Evolutionary conservation across 2,797 vertebrate species (phyloP).

Genomic region (Chaetodon trifasciatus): DNA sequence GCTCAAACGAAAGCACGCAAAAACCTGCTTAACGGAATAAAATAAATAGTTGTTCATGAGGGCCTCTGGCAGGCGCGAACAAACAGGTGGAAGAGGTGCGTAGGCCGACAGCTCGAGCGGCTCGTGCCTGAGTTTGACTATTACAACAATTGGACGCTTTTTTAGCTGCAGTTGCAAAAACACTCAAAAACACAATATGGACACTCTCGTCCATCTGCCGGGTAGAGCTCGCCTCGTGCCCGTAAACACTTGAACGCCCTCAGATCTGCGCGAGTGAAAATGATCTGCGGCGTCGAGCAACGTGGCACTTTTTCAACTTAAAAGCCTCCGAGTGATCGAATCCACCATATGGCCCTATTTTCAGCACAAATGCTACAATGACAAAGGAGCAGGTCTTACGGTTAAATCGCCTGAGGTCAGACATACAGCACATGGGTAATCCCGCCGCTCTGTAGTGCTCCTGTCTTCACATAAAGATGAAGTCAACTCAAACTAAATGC

Average conservation of each 20-base stretch:
- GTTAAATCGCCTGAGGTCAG: slow-evolving; percentile 14
- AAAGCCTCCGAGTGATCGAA: background rate
- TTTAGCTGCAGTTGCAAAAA: slow-evolving; percentile 1
- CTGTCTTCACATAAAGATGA: slow-evolving; percentile 45
- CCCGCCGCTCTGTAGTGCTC: slow-evolving; percentile 40
- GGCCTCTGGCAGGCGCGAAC: background rate
- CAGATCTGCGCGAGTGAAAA: slow-evolving; percentile 16
- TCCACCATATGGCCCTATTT: background rate
- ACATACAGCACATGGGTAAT: slow-evolving; percentile 47
- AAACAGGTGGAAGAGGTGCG: slow-evolving; percentile 24
- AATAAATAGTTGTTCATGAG: slow-evolving; percentile 19
- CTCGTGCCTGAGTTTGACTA: background rate
- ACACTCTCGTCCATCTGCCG: slow-evolving; percentile 18
- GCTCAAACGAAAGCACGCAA: slow-evolving; percentile 32
- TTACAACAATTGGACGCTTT: background rate
- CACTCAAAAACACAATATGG: slow-evolving; percentile 3
- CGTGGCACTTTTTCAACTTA: slow-evolving; percentile 36
- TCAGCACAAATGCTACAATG: background rate
- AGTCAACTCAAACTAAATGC: slow-evolving; percentile 50
- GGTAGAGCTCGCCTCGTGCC: slow-evolving; percentile 45
- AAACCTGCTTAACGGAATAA: slow-evolving; percentile 29
- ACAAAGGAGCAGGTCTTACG: background rate
- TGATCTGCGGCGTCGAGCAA: slow-evolving; percentile 17
- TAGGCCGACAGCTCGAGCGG: background rate
- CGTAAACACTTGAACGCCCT: slow-evolving; percentile 27